Evolutionary conservation across 2,113 vertebrate species (phyloP), one percentile per base, ranked within the genome.

Genomic region (Rhineura floridana): DNA sequence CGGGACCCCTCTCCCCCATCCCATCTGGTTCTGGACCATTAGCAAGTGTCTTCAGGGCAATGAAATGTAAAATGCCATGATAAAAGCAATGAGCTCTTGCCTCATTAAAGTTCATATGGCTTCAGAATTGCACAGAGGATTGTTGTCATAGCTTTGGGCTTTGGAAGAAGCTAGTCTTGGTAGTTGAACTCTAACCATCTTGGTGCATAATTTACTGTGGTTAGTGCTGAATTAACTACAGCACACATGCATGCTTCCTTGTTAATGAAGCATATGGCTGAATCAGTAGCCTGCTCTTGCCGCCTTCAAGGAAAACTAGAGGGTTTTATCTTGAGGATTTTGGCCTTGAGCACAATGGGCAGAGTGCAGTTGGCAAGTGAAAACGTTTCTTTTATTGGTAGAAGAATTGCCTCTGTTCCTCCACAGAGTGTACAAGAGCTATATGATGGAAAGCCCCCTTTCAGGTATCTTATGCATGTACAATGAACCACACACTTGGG

Each of bases 161-260:
- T 23, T 59, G 62, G 12, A 33, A 78, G 46, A 55, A 69, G 28
- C 48, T 88, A 28, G 36, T 55, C 63, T 52, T 78, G 44, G 36
- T 70, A 55, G 63, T 46, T 84, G 73, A 78, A 69, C 48, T 25
- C 4, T 70, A 79, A 78, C 48, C 59, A 17, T 84, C 19, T 70
- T 78, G 65, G 46, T 88, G 62, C 33, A 65, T 82, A 67, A 73
- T 67, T 83, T 77, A 77, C 44, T 83, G 62, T 67, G 46, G 36
- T 28, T 76, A 67, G 70, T 69, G 59, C 44, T 78, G 72, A 19
- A 77, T 77, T 88, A 88, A 77, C 72, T 52, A 25, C 59, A 77
- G 30, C 11, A 78, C 65, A 86, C 67, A 23, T 67, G 62, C 36
- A n/a, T 44, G 36, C 21, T 52, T 67, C 72, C 62, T 76, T 46